Evolutionary conservation across 2,113 vertebrate species (phyloP).

Genomic region (Murina feae): DNA sequence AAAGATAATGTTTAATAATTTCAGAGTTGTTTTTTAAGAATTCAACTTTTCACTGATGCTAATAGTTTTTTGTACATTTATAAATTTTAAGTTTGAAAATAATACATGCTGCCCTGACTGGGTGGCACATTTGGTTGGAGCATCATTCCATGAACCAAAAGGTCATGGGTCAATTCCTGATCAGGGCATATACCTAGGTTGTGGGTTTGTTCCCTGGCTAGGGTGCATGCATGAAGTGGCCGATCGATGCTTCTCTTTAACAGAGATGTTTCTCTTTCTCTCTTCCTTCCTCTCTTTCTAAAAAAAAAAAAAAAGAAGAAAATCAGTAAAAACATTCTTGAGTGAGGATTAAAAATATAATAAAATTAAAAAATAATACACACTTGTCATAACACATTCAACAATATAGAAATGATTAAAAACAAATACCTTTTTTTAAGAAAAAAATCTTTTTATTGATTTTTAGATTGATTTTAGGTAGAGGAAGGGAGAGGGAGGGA

Average conservation of each 20-base stretch:
- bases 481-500: too few relatives aligned
- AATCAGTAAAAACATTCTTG: not conserved
- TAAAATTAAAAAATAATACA: too few relatives aligned
- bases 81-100: slow-evolving; percentile 3
- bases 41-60: not conserved
- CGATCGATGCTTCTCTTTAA: not conserved
- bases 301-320: too few relatives aligned
- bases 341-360: not conserved
- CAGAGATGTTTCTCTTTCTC: too few relatives aligned
- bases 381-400: not conserved
- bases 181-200: not conserved
- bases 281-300: not conserved
- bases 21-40: not conserved
- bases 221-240: not conserved
- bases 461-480: too few relatives aligned
- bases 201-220: not conserved
- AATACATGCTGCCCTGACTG: not conserved
- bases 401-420: not conserved
- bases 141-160: not conserved
- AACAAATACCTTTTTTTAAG: not conserved
- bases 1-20: slow-evolving; percentile 9
- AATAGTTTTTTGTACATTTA: not conserved
- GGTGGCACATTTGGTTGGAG: not conserved
- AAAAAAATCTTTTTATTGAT: too few relatives aligned
- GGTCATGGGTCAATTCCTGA: not conserved